Base-by-base conservation (phyloP, 2,797 vertebrate genomes). In the Hemibagrus guttatus region DNA sequence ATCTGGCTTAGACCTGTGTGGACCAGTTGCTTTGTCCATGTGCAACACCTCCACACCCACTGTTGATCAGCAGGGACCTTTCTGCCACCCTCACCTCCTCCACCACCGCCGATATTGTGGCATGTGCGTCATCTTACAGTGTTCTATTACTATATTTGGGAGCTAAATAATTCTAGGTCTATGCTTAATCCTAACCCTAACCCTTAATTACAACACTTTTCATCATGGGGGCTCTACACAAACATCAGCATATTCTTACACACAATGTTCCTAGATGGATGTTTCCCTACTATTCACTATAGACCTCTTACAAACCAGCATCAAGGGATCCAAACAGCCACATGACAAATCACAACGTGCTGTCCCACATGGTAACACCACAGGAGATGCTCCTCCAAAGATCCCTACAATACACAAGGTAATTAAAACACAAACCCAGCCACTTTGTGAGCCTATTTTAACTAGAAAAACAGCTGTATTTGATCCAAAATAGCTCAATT, bases 11-110 rank as follows among this genome's bases (percentile, higher is more conserved):
- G 61, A 84, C 71, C 52, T 59, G 54, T 3, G 3, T 69, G 54
- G 85, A 86, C 76, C 89, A 88, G 85, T 90, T 90, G 89, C 87
- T 87, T 74, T 86, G 71, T 46, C 87, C 87, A 86, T 86, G 85
- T 86, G 87, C 63, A 85, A 86, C 83, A 85, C 59, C 79, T 82
- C 54, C 72, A 59, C 66, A 68, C 84, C 81, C 78, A 78, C 89
- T 86, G 87, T 72, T 83, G 71, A 86, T 26, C 83, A 89, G 85
- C 83, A 83, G 87, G 87, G n/a, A 69, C 28, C 39, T 76, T 76
- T 80, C 82, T 84, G 76, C 64, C 84, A 81, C 76, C 63, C 61
- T 82, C 85, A 85, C 54, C 72, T 68, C 63, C 84, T 84, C 71
- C 64, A 84, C 52, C 76, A 49, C 79, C 54, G 35, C 72, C 17